A percentile compares a stretch with the other conserved stretches of the same genome.
phyloP scores from a whole-genome alignment of 2,113 vertebrate species.

The Sterna hirundo region DNA sequence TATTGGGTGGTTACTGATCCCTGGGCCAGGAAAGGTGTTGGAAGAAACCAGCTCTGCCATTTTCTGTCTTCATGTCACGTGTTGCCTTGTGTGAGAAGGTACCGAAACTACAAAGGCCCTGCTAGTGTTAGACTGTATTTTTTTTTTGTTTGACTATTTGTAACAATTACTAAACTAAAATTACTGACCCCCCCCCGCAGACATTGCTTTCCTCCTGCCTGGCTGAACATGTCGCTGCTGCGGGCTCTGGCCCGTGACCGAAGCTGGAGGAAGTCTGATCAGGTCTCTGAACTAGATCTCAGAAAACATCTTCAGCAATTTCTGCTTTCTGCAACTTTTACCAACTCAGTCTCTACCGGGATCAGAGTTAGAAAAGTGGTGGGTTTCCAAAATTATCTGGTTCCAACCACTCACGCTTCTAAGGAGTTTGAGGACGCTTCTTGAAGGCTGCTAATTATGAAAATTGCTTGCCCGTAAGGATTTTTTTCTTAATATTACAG shows the following conservation, averaged over 20 bases:
- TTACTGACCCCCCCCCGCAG: background rate
- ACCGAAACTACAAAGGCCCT: background rate
- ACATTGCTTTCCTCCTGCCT: background rate
- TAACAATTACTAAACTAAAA: background rate
- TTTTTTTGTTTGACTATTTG: background rate
- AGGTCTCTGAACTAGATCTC: background rate
- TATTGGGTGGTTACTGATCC: background rate
- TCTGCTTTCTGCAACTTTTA: background rate
- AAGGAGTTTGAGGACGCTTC: background rate
- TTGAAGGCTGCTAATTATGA: background rate
- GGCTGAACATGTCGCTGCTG: background rate
- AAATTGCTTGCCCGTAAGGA: background rate
- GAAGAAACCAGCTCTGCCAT: background rate
- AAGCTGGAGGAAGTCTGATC: background rate
- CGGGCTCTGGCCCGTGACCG: background rate
- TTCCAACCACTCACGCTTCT: background rate
- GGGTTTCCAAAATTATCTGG: background rate
- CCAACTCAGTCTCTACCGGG: background rate
- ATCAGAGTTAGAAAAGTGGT: background rate
- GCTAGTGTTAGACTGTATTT: background rate
- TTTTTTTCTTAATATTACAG: background rate
- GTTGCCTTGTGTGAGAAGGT: background rate
- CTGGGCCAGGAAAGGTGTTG: background rate
- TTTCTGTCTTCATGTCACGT: background rate
- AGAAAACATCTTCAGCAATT: background rate